Conservation (phyloP, 35 echinoderm and acorn worm species). For the Acanthaster planci region DNA sequence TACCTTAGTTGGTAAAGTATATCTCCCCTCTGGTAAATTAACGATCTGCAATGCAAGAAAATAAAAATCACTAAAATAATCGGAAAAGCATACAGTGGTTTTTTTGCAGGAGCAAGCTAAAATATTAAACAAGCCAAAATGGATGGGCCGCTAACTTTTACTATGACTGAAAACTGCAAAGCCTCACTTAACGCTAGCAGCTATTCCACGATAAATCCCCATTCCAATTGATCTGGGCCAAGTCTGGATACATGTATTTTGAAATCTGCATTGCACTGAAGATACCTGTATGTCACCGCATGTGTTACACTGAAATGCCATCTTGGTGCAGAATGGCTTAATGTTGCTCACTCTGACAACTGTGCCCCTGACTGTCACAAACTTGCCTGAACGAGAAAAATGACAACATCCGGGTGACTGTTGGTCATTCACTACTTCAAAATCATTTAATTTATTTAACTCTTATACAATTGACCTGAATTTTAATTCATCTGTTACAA, state of each 20-base stretch:
- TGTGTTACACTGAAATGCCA: constrained; percentile 98
- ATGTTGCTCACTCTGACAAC: constrained; percentile 98
- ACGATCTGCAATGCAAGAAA: constrained; percentile 48
- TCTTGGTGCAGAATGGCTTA: constrained; percentile 89
- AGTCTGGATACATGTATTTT: no score
- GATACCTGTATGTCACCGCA: constrained; percentile 94
- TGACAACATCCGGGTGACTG: background rate
- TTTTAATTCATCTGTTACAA: background rate
- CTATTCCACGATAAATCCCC: no score
- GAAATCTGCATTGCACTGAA: background rate
- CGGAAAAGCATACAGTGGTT: no score
- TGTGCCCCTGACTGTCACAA: constrained; percentile 85
- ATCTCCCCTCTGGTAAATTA: constrained; percentile 79
- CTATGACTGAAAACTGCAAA: no score
- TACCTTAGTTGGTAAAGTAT: constrained; percentile 85
- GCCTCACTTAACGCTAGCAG: no score
- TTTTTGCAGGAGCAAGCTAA: no score
- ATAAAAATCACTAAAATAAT: no score
- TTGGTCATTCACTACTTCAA: background rate
- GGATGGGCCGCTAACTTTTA: no score
- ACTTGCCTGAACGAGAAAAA: constrained; percentile 71
- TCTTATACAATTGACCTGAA: background rate
- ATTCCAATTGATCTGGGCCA: no score
- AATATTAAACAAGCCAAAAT: no score
- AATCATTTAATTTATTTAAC: background rate